Evolutionary conservation across 2,888 invertebrate genomes (phyloP).

Genomic region (Plagiodera versicolora): DNA sequence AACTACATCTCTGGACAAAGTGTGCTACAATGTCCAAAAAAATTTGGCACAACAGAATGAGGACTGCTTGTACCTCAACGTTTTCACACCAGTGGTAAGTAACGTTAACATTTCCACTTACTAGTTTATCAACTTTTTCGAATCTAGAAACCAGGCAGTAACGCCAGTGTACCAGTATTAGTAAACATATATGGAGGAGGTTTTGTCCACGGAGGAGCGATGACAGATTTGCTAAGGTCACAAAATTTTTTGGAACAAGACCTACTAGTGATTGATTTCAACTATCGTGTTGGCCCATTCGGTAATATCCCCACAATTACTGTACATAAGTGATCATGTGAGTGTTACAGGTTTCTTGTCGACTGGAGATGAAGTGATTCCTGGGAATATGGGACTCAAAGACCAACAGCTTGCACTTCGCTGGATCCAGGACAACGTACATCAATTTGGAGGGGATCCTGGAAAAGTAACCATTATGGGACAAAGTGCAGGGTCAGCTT

Average conservation of each 20-base stretch:
- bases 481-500: conserved; percentile 26
- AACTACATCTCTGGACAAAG: conserved; percentile 22
- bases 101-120: background rate
- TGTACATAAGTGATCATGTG: too few species aligned
- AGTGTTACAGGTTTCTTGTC: conserved; percentile 33
- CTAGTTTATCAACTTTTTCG: background rate
- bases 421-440: conserved; percentile 25
- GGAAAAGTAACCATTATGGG: conserved; percentile 24
- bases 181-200: conserved; percentile 39
- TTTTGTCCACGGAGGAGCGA: conserved; percentile 32
- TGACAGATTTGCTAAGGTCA: conserved; percentile 21
- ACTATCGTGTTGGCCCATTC: conserved; percentile 39
- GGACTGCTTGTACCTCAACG: conserved; percentile 36
- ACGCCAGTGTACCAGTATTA: conserved; percentile 19
- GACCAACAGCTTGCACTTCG: conserved; percentile 25
- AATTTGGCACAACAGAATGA: conserved; percentile 25
- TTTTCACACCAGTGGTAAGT: conserved; percentile 35
- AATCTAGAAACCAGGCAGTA: conserved; percentile 14
- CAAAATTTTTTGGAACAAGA: conserved; percentile 36
- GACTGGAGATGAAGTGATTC: conserved; percentile 31
- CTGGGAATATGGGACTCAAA: conserved; percentile 32
- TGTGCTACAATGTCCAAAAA: conserved; percentile 28
- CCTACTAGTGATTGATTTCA: conserved; percentile 36
- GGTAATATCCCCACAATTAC: conserved; percentile 23
- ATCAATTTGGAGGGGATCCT: conserved; percentile 25